phyloP scores from a whole-genome alignment of 2,888 invertebrate genomes.

The Hermaeophaga mercurialis region DNA sequence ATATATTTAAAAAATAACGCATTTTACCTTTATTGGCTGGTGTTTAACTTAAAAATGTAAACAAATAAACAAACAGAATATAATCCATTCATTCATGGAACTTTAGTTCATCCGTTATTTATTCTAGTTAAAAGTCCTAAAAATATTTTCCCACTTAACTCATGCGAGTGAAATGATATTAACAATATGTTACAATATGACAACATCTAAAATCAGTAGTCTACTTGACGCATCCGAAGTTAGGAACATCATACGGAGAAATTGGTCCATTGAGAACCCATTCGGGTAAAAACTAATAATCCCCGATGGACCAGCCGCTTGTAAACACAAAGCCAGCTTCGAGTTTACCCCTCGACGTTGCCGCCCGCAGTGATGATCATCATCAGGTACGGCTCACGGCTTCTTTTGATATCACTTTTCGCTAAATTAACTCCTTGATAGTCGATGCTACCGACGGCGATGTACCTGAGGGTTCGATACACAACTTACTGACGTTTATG shows the following conservation, averaged over 20 bases:
- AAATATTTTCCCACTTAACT: conserved; percentile 31
- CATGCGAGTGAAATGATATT: conserved; percentile 21
- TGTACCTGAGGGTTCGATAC: background rate
- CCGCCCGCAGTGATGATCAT: conserved; percentile 23
- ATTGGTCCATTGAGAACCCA: conserved; percentile 42
- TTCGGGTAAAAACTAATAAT: conserved; percentile 42
- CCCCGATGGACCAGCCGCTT: conserved; percentile 45
- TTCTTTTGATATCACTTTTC: conserved; percentile 30
- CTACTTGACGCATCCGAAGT: conserved; percentile 44
- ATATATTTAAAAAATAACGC: no score
- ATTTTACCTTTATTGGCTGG: no score
- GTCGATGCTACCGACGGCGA: conserved; percentile 5
- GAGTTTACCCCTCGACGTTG: conserved; percentile 23
- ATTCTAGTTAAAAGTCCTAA: conserved; percentile 17
- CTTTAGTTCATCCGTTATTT: background rate
- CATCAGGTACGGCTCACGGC: conserved; percentile 28
- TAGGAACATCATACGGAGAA: conserved; percentile 44
- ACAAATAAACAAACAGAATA: background rate
- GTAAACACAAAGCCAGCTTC: conserved; percentile 43
- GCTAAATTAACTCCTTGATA: conserved; percentile 33
- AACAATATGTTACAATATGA: conserved; percentile 40
- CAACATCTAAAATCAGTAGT: conserved; percentile 29
- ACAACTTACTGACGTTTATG: conserved; percentile 18
- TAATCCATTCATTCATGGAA: background rate
- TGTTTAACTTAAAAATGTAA: background rate